These are phyloP conservation scores for Syngnathus rostellatus DNA, from an alignment of 2,797 vertebrate genomes.

Conservation along the genomic window DNA sequence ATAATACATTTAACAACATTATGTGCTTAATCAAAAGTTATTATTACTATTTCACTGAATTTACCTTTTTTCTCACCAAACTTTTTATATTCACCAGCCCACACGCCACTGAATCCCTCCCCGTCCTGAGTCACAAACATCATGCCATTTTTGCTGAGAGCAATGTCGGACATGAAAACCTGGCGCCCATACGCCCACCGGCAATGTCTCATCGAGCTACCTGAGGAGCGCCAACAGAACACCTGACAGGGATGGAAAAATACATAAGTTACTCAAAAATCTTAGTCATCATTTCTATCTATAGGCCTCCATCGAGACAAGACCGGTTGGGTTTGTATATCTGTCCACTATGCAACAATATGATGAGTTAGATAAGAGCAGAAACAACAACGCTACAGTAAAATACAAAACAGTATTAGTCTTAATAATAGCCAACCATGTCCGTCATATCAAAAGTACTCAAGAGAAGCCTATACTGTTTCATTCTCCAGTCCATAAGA, in stretches of 20 bases:
- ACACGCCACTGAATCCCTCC: constrained; percentile 88
- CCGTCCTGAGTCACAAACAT: constrained; percentile 93
- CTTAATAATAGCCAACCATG: background rate
- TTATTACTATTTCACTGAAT: background rate
- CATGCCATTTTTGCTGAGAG: constrained; percentile 82
- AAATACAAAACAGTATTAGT: constrained; percentile 26
- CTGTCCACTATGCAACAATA: constrained; percentile 6
- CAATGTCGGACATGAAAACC: constrained; percentile 90
- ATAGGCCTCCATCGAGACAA: constrained; percentile 9
- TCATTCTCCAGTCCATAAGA: background rate
- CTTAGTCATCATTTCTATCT: constrained; percentile 37
- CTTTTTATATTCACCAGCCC: constrained; percentile 83
- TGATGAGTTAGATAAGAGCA: constrained; percentile 29
- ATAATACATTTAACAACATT: background rate
- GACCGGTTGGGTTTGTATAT: constrained; percentile 27
- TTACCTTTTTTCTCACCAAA: constrained; percentile 84
- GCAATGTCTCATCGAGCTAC: constrained; percentile 80
- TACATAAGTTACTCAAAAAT: constrained; percentile 14
- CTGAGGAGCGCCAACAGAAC: constrained; percentile 85
- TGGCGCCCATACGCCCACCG: constrained; percentile 91
- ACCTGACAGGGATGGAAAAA: constrained; percentile 68
- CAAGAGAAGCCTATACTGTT: background rate
- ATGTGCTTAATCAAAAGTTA: background rate
- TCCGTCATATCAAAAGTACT: background rate
- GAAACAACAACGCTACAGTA: constrained; percentile 1